Evolutionary conservation across 2,797 vertebrate genomes (phyloP), one percentile per base, ranked within the genome.

Genomic region (Sebastes trivittatus): DNA sequence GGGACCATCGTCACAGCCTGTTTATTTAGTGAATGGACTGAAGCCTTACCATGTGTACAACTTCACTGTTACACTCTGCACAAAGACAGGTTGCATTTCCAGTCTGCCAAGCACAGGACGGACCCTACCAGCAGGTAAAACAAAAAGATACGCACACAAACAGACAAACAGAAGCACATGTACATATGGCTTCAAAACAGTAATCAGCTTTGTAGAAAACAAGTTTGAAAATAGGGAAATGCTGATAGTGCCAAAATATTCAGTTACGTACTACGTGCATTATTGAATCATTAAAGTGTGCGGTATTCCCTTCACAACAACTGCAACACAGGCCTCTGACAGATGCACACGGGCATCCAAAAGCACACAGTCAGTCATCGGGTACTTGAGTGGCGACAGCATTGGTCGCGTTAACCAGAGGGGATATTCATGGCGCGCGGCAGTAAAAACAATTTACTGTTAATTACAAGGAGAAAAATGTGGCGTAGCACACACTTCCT

Each of bases 371-470:
- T 87, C 92, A 94, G 95, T 91, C 88, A 95, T 93, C 94, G 94
- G 95, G 95, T 95, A 96, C 95, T 97, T 97, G 96, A 97, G 97
- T 95, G 96, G 96, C 90, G 94, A 96, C 97, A 97, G 96, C 94
- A 94, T 95, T 96, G 94, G 70, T 81, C 38, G 68, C 86, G 87
- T 89, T 97, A 97, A 97, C 96, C 97, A 85, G 90, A 77, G 86
- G 96, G 97, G 96, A 97, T 97, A 97, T 98, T 98, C 97, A 97
- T 98, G 96, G 96, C 94, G 93, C 56, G 59, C 95, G 89, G 97
- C 96, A 97, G 97, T 98, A 97, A 98, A 96, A 99, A 97, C 97
- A 97, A 97, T 98, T 98, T 97, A 97, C 96, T 97, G 96, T 98
- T 99, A 98, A 98, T 99, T 98, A 97, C 96, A 96, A 96, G 96